Evolutionary conservation across 2,113 vertebrate genomes (phyloP), one percentile per base, ranked within the genome.

Genomic region (Chitala chitala): DNA sequence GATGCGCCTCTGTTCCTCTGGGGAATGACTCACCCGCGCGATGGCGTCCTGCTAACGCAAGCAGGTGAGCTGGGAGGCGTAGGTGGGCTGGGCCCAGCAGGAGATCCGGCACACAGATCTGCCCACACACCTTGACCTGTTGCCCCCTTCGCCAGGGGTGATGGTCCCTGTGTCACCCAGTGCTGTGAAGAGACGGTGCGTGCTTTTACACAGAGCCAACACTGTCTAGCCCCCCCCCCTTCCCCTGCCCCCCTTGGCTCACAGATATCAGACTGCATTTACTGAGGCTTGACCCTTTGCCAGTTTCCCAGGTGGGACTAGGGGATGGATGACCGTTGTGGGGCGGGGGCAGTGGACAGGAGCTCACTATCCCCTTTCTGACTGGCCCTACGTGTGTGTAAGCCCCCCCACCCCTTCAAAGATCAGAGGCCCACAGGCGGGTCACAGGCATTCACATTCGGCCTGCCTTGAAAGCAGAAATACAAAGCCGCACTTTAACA

Each of bases 291-390:
- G 83, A 86, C 48, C 13, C 84, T 81, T 76, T 59, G 24, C 82
- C 82, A 81, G 78, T 87, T 89, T 92, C 90, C 88, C 87, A 90
- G 85, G 78, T 82, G 56, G 71, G 71, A 72, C 64, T 33, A 53
- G 68, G 75, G 75, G 78, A 80, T 79, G 76, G 76, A 80, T 79
- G 76, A 75, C 72, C 38, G 20, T 66, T 81, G 69, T 12, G 33
- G 69, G 31, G 17, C 5, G 9, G 29, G 72, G 56, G 33, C 10
- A 54, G 33, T 44, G 33, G 58, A 64, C 63, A 26, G 55, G 36
- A 31, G 65, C 59, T 31, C 65, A n/a, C 42, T 78, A 55, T 71
- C 69, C 48, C 58, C 29, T 76, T 71, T 42, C 75, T 42, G 26
- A 22, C 17, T 7, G 13, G 69, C 22, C 65, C 24, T 64, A 17